Evolutionary conservation across 2,797 vertebrate genomes (phyloP), one percentile per base, ranked within the genome.

Genomic region (Enteromius fasciolatus): DNA sequence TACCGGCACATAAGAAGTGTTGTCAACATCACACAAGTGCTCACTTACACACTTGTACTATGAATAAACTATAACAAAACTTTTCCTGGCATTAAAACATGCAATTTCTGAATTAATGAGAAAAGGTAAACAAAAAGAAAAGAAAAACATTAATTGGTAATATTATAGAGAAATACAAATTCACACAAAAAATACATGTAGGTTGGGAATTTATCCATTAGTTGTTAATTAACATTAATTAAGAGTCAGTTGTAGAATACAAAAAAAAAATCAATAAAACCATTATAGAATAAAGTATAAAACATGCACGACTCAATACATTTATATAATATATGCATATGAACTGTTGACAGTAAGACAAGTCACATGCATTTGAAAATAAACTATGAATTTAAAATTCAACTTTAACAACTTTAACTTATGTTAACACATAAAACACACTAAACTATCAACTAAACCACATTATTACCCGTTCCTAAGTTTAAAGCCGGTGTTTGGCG

Each of bases 11-110:
- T 46, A 78, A 54, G 28, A 78, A 57, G 11, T 41, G 54, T n/a
- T 48, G 70, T 52, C 69, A n/a, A 63, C 70, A 78, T 67, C 46
- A 79, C 48, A 80, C 64, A 81, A 39, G 68, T 9, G 50, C 44
- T 74, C 44, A 66, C 31, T 76, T 33, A 67, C 23, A 54, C 41
- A 44, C 14, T 68, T 64, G 63, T 28, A n/a, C 33, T 44, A 33
- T 77, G 57, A 48, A 77, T 48, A 20, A 50, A 18, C 54, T 31
- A 50, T 20, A 72, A 50, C 11, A 50, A 6, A 33, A 54, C 11
- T 14, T n/a, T n/a, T 36, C 5, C 7, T 73, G 18, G 33, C 28
- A 64, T 31, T 0, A 63, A 63, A 63, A 63, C 17, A 33, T n/a
- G 18, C 17, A n/a, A n/a, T 33, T 73, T 33, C 28, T 3, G 3